Base-by-base conservation (phyloP, 2,113 vertebrate species). In the Saccopteryx bilineata region DNA sequence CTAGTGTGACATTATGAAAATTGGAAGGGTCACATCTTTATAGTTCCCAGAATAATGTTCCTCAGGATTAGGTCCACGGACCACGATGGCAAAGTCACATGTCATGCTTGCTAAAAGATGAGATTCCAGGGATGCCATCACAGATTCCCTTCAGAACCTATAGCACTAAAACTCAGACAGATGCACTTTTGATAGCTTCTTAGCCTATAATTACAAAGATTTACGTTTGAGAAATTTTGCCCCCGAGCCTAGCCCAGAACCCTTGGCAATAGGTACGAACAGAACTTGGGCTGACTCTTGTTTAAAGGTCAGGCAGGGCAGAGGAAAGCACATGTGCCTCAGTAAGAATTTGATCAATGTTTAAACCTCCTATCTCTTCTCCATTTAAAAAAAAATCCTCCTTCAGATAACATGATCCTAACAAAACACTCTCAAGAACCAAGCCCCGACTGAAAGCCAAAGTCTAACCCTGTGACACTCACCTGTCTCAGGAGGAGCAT, bases 401-500 rank as follows among this genome's bases (percentile, higher is more conserved):
- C 52, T 84, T 84, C 84, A 91, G 26, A 84, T 26, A 90, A 76
- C 28, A 75, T 28, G 19, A 91, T 76, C 31, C 72, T 56, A 88
- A 88, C 68, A 28, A 89, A 89, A 86, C 92, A 21, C 31, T 86
- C 72, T 81, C 23, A 90, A 84, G 75, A 96, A 79, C 23, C 31
- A 66, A 93, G 23, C 9, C 48, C 58, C 18, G 89, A 86, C 31
- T 78, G 93, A 31, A 65, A 94, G n/a, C 31, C 63, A 87, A 74
- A 91, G 56, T 78, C 33, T 69, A 76, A 26, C 24, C 39, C 26
- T 46, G 10, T 68, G 63, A 48, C 82, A 66, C 11, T 81, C 50
- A 50, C 56, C 26, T 78, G 52, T 93, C n/a, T 91, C 21, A 82
- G 83, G 60, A 94, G 39, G 28, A 81, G 60, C 5, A 5, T 39